Evolutionary conservation across 2,797 vertebrate species (phyloP).

Genomic region (Halcyon badia): DNA sequence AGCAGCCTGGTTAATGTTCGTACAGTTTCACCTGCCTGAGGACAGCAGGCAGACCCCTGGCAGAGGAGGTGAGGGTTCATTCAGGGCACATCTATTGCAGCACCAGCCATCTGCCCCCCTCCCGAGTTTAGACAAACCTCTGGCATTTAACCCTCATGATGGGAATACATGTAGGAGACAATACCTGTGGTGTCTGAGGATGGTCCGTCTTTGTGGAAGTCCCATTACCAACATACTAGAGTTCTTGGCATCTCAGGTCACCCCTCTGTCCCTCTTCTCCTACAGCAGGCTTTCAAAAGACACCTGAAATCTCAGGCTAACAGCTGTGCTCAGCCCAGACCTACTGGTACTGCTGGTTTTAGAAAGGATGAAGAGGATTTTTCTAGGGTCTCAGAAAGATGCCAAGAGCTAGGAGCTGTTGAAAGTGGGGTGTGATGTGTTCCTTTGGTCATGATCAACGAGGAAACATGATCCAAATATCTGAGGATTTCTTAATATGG

Average conservation of each 20-base stretch:
- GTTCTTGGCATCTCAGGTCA: neutral
- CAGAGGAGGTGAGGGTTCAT: fast-evolving
- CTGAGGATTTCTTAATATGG: neutral
- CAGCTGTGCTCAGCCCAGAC: neutral
- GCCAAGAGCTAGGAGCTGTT: neutral
- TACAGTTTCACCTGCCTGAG: neutral
- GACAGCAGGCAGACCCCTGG: neutral
- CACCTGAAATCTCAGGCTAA: neutral
- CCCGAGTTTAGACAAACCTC: neutral
- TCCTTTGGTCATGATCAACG: neutral
- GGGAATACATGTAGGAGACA: neutral
- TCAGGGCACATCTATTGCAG: neutral
- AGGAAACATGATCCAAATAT: neutral
- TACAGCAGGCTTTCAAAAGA: neutral
- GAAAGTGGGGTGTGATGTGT: fast-evolving
- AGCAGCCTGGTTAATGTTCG: neutral
- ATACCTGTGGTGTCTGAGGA: fast-evolving
- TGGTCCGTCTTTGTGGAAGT: neutral
- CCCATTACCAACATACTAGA: neutral
- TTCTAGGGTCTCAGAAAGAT: neutral
- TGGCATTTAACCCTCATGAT: neutral
- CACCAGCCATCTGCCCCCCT: neutral
- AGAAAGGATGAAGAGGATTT: neutral
- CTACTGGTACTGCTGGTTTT: neutral
- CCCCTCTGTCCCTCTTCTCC: neutral